Evolutionary conservation across 1,140 invertebrate species (phyloP).

Genomic region (Drosophila elegans): DNA sequence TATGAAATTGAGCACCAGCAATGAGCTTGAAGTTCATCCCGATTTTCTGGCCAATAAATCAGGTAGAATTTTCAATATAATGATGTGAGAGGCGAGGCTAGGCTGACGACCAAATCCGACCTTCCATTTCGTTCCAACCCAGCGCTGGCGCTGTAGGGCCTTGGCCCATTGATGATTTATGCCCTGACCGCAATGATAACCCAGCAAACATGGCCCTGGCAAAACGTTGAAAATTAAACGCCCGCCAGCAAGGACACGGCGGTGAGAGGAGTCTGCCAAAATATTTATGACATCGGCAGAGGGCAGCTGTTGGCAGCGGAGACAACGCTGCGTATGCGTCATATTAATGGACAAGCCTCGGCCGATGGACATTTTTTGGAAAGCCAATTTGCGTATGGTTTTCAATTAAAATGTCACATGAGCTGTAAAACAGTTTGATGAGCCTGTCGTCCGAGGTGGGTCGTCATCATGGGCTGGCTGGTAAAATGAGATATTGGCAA

Average conservation of each 20-base stretch:
- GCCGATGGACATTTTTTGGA: conserved; percentile 27
- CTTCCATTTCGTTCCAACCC: background rate
- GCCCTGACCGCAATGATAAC: conserved; percentile 51
- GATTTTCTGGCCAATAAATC: conserved; percentile 59
- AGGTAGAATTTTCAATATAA: conserved; percentile 68
- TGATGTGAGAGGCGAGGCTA: conserved; percentile 43
- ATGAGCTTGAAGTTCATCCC: conserved; percentile 15
- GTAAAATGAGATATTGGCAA: conserved; percentile 18
- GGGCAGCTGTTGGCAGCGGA: conserved; percentile 2
- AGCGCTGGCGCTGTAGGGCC: conserved; percentile 13
- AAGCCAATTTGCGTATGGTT: conserved; percentile 43
- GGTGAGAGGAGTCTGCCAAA: conserved; percentile 20
- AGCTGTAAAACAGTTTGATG: conserved; percentile 50
- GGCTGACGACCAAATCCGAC: conserved; percentile 48
- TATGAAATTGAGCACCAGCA: conserved; percentile 24
- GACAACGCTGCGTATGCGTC: conserved; percentile 46
- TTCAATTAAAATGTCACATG: conserved; percentile 67
- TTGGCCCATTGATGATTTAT: conserved; percentile 61
- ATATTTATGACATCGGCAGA: conserved; percentile 38
- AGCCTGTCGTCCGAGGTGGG: conserved; percentile 19
- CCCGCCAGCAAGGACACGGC: background rate
- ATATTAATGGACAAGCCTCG: conserved; percentile 45
- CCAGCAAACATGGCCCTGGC: conserved; percentile 24
- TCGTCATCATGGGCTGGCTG: conserved; percentile 1
- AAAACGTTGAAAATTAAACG: conserved; percentile 19